Evolutionary conservation across 2,797 vertebrate species (phyloP).

Genomic region (Gobionotothen gibberifrons): DNA sequence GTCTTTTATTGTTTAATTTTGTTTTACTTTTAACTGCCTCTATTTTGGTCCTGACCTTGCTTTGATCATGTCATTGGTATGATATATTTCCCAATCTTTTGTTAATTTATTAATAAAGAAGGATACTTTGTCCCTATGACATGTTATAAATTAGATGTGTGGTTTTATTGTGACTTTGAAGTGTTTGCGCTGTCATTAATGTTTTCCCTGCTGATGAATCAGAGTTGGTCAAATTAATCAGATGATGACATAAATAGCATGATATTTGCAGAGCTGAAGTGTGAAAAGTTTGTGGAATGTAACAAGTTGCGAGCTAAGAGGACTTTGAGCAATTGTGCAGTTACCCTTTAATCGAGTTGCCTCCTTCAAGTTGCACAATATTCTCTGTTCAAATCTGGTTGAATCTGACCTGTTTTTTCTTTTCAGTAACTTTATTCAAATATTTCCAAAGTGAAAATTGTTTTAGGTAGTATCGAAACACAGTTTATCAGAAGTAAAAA

Average conservation of each 20-base stretch:
- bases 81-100: neutral
- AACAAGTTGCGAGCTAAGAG: constrained; percentile 5
- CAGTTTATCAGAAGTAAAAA: neutral
- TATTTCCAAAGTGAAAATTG: neutral
- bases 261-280: neutral
- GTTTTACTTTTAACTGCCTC: neutral
- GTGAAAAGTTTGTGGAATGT: neutral
- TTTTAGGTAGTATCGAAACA: neutral
- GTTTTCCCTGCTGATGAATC: neutral
- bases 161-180: neutral
- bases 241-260: neutral
- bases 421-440: neutral
- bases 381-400: neutral
- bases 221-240: neutral
- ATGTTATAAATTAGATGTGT: neutral
- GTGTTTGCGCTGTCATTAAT: neutral
- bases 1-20: neutral
- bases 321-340: constrained; percentile 12
- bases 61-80: neutral
- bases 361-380: neutral
- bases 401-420: neutral
- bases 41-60: neutral
- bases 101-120: neutral
- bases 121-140: neutral
- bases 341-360: neutral